Base-by-base conservation (phyloP, 2,888 invertebrate species). In the Nomada ferruginata region DNA sequence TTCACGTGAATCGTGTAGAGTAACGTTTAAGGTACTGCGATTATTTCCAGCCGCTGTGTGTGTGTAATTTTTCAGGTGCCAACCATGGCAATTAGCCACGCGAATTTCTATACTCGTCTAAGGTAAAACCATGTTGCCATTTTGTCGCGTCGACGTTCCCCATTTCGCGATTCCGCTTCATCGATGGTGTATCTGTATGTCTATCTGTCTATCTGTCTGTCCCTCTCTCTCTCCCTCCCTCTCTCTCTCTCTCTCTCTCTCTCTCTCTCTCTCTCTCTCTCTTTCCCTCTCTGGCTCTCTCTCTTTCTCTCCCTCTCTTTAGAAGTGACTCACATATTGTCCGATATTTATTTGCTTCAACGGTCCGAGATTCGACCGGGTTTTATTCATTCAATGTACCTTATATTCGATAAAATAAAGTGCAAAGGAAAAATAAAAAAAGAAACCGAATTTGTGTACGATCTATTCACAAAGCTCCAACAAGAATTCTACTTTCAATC, bases 21-120 rank as follows among this genome's bases (percentile, higher is more conserved):
- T 85, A 89, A 87, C 83, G 85, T 84, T 75, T 70, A 82, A 78
- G 76, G 82, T 84, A 83, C 71, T 83, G 86, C 85, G 87, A 87
- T 76, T 70, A 59, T 69, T 72, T 81, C 59, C 44, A 44, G 57
- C 68, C 71, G 78, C 83, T 79, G 85, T 73, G 64, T 60, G 84
- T 75, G 79, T 59, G 59, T 63, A 57, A 65, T 68, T 42, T 60
- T 61, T 20, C 88, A 89, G 90, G 90, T 91, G 91, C 92, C 91
- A 92, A 91, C 83, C 83, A 55, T 55, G 85, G 68, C 68, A 73
- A 66, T 57, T 36, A 69, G 72, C 73, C 86, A 66, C 75, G 73
- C 74, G 71, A 77, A 74, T 87, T 82, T 68, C 78, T 76, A 59
- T 75, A 75, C 60, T 29, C 60, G 59, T 29, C 20, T 5, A 50